Evolutionary conservation across 1,140 invertebrate genomes (phyloP), one percentile per base, ranked within the genome.

Genomic region (Anoplophora glabripennis): DNA sequence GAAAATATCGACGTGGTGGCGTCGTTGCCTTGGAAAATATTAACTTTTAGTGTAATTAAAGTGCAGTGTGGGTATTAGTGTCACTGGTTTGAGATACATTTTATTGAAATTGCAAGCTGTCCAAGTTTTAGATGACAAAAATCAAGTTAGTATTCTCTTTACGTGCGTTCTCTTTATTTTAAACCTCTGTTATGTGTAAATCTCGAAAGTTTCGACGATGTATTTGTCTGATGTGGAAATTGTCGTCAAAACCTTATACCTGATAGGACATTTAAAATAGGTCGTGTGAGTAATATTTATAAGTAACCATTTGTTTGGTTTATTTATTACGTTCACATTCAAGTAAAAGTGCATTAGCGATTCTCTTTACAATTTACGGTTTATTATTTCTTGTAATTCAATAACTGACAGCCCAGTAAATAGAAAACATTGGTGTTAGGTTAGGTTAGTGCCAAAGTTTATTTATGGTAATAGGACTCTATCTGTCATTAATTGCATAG

Each of bases 91-190:
- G 18, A 37, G 9, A 15, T 18, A 37, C 14, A 21, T 9, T 18
- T 52, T 38, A 18, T 35, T 21, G 15, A 35, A 18, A 17, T 14
- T 10, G 10, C 21, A 17, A 45, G 12, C 17, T 14, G 15, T 45
- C 21, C 9, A n/a, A 21, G 15, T 40, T 17, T 44, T 42, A 35
- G 15, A 44, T 18, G 9, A 54, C 14, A 15, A 14, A 54, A 54
- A 54, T 54, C 52, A 54, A 41, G 52, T 54, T 54, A 54, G 41
- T 54, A 33, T 10, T 44, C 4, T 42, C 44, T 44, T 54, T 11
- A 14, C n/a, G 10, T 4, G 42, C 17, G 21, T 18, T 18, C 21
- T 14, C 17, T 10, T 17, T 11, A 5, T 28, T 3, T 28, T 28
- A 28, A 28, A 28, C 3, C 21, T 28, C 21, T 28, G 21, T 5